Evolutionary conservation across 2,888 invertebrate genomes (phyloP).

Genomic region (Gastrophysa polygoni): DNA sequence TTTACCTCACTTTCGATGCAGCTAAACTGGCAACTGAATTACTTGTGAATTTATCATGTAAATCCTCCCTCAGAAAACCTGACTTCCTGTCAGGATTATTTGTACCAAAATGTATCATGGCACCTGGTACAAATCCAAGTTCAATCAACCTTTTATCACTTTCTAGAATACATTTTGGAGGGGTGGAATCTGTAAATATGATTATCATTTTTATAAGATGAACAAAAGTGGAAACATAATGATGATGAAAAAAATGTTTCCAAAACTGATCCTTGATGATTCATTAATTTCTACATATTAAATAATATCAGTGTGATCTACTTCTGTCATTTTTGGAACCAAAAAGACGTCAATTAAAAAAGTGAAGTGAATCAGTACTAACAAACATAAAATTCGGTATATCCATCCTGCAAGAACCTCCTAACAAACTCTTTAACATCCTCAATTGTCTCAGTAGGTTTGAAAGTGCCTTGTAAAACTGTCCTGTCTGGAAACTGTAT

Average conservation of each 20-base stretch:
- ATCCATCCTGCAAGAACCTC: constrained; percentile 69
- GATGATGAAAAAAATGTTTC: too few relatives aligned
- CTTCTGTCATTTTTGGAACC: too few relatives aligned
- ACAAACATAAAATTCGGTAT: constrained; percentile 79
- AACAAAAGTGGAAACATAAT: too few relatives aligned
- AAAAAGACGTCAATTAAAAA: too few relatives aligned
- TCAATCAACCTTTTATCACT: constrained; percentile 70
- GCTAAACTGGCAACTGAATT: constrained; percentile 71
- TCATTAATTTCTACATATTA: too few relatives aligned
- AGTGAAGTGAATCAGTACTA: constrained; percentile 60
- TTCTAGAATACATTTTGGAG: constrained; percentile 76
- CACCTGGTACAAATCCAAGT: constrained; percentile 78
- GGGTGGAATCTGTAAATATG: constrained; percentile 86
- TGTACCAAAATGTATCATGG: constrained; percentile 75
- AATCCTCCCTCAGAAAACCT: constrained; percentile 65
- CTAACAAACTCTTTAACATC: constrained; percentile 77
- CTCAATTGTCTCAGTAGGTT: constrained; percentile 74
- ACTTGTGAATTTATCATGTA: constrained; percentile 67
- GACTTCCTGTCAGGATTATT: constrained; percentile 50
- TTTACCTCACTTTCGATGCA: constrained; percentile 69
- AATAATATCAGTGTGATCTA: too few relatives aligned
- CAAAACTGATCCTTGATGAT: too few relatives aligned
- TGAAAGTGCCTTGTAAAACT: constrained; percentile 86
- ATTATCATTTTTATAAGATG: too few relatives aligned
- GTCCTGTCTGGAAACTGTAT: constrained; percentile 86